Evolutionary conservation across 1,140 invertebrate species (phyloP).

Genomic region (Lepidotrigona ventralis): DNA sequence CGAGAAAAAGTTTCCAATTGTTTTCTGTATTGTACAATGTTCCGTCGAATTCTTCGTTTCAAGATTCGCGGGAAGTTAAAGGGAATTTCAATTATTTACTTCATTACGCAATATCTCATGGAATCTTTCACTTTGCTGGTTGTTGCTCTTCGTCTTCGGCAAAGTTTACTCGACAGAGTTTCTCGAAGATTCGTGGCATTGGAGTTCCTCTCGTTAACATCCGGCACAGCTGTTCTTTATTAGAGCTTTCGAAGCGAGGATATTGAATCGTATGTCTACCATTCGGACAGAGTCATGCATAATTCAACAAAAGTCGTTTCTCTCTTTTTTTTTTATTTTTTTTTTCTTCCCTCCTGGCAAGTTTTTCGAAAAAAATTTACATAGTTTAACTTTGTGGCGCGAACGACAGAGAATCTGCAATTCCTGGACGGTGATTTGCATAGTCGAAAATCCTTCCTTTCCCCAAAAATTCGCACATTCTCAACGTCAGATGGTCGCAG

Average conservation of each 20-base stretch:
- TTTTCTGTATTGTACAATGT: not conserved
- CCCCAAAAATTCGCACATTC: not conserved
- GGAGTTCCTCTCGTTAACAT: not conserved
- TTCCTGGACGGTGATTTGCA: not conserved
- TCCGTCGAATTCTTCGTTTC: not conserved
- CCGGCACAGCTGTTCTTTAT: not conserved
- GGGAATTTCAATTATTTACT: not conserved
- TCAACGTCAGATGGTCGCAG: no score
- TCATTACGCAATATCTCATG: not conserved
- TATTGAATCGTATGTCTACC: not conserved
- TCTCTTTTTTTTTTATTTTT: no score
- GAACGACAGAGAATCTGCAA: not conserved
- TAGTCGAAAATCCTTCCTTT: not conserved
- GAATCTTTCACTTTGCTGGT: not conserved
- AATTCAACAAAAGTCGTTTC: conserved; percentile 40
- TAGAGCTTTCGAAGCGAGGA: not conserved
- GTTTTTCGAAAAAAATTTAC: conserved; percentile 46
- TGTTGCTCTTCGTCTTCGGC: no score
- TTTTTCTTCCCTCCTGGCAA: not conserved
- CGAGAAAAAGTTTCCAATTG: not conserved
- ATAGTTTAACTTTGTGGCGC: not conserved
- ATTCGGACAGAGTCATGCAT: conserved; percentile 37
- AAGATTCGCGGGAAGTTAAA: not conserved
- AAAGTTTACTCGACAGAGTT: not conserved
- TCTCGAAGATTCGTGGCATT: not conserved